Evolutionary conservation across 2,888 invertebrate species (phyloP), one percentile per base, ranked within the genome.

Genomic region (Colostygia pectinataria): DNA sequence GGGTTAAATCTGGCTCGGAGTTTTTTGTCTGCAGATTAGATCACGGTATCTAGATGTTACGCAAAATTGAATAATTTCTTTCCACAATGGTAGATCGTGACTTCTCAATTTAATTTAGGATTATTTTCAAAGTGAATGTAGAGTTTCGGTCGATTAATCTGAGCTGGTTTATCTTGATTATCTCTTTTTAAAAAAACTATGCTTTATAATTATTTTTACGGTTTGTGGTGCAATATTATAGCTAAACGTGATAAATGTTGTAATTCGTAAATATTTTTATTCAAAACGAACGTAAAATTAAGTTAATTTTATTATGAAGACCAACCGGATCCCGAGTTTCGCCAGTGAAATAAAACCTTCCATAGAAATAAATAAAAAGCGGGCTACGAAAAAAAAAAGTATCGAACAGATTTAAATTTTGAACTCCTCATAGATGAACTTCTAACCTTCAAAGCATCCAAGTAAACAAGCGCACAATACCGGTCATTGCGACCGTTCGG

Each of bases 21-120:
- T 58, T 80, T 69, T 78, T 83, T 83, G 74, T 80, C 71, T 62
- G 52, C 65, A 80, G 85, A 87, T 87, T 83, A 82, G 72, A 74
- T 70, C 63, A 62, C 59, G 46, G 57, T 85, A 90, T 90, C 89
- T 84, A 66, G 88, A 89, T 88, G 81, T 77, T 75, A 85, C 75
- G 88, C 81, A 63, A 83, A 87, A 88, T 89, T 88, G 66, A 83
- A 84, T 84, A 83, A 82, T 83, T 82, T 65, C 61, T 49, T 23
- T 63, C 69, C 69, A 77, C 77, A 77, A 77, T 57, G 12, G 24
- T 29, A 36, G 24, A 55, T 65, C 71, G 74, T 74, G 76, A 71
- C 71, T 63, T 57, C 33, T 56, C 59, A 69, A 64, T 73, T 61
- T 54, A 29, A 32, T 57, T 64, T 53, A 24, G 52, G 66, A 71